These are phyloP conservation scores for Pseudomyrmex flavicornis DNA, from an alignment of 1,140 invertebrate species.

Conservation along the genomic window DNA sequence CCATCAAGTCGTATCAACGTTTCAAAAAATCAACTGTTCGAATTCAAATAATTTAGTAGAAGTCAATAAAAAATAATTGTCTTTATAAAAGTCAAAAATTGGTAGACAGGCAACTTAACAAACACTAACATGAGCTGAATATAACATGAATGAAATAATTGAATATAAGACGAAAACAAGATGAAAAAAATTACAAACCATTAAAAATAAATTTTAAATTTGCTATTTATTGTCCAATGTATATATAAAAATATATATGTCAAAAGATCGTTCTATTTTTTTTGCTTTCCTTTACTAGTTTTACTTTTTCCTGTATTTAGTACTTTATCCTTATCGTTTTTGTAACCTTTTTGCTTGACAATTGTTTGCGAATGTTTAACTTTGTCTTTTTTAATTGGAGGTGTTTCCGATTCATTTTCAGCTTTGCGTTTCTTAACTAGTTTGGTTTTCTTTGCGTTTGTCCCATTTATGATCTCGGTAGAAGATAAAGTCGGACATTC, in stretches of 20 bases:
- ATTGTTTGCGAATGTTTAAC: conserved; percentile 6
- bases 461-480: not conserved
- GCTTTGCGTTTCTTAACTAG: conserved; percentile 51
- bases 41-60: too few relatives aligned
- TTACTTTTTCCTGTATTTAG: conserved; percentile 35
- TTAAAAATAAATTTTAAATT: not conserved
- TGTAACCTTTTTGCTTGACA: conserved; percentile 11
- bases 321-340: not conserved
- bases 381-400: conserved; percentile 50
- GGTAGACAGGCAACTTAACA: too few relatives aligned
- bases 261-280: not conserved
- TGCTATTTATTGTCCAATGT: conserved; percentile 14
- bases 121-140: too few relatives aligned
- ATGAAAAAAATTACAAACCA: not conserved
- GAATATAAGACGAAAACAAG: too few relatives aligned
- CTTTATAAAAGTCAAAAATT: too few relatives aligned
- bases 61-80: too few relatives aligned
- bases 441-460: not conserved
- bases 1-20: too few relatives aligned
- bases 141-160: too few relatives aligned
- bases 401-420: not conserved
- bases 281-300: not conserved
- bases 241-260: not conserved
- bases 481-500: conserved; percentile 53
- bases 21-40: too few relatives aligned